Conservation (phyloP, 1,140 invertebrate genomes). For the Drosophila grimshawi region DNA sequence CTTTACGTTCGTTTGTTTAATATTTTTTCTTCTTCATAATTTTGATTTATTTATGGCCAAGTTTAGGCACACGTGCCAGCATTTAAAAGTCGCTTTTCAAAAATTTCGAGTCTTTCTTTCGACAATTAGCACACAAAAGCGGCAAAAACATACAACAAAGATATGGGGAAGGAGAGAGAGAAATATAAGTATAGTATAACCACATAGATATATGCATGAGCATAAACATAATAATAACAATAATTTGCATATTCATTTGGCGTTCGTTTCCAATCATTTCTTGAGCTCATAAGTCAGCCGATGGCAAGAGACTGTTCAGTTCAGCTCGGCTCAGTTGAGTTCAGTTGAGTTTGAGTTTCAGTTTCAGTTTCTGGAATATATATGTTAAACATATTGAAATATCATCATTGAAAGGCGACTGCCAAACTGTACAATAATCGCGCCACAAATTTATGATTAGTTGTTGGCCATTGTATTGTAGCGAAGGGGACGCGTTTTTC, state of each 20-base stretch:
- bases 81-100: constrained; percentile 48
- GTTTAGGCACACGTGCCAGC: constrained; percentile 66
- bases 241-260: constrained; percentile 76
- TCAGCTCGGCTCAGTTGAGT: not conserved
- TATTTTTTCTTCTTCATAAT: constrained; percentile 5
- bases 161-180: constrained; percentile 15
- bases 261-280: constrained; percentile 54
- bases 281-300: constrained; percentile 73
- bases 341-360: constrained; percentile 7
- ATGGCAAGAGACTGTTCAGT: constrained; percentile 22
- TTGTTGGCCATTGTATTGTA: constrained; percentile 46
- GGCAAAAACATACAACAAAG: constrained; percentile 7
- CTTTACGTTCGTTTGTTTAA: constrained; percentile 39
- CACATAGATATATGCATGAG: constrained; percentile 64
- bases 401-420: constrained; percentile 58
- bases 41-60: constrained; percentile 49
- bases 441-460: constrained; percentile 81
- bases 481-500: constrained; percentile 13
- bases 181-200: constrained; percentile 17
- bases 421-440: constrained; percentile 78
- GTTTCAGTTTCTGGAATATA: constrained; percentile 39
- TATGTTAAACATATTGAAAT: constrained; percentile 53
- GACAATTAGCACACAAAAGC: constrained; percentile 60
- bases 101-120: constrained; percentile 42
- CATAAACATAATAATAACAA: constrained; percentile 80